A percentile compares a stretch with the other conserved stretches of the same genome.
Conservation (phyloP, 2,113 vertebrate genomes). For the Oreocharis arfaki region DNA sequence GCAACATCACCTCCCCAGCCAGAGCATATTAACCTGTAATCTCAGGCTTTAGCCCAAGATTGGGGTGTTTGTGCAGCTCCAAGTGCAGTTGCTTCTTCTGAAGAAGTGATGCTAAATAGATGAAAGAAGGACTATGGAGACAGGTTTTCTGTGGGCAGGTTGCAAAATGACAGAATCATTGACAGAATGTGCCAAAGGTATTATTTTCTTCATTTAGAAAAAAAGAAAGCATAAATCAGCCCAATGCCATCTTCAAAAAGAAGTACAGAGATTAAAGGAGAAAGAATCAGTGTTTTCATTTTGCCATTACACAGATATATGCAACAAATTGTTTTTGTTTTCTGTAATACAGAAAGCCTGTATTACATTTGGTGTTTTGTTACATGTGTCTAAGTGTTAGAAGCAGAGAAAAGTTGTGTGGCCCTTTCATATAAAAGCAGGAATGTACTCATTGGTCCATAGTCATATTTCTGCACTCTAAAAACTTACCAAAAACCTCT, state of each 20-base stretch:
- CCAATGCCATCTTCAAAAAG: background rate
- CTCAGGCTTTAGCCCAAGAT: background rate
- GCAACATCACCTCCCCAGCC: background rate
- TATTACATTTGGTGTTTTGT: background rate
- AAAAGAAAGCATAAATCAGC: background rate
- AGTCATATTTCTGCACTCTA: background rate
- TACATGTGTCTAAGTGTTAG: background rate
- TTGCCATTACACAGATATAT: background rate
- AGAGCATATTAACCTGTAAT: background rate
- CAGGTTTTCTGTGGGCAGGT: slow-evolving; percentile 34
- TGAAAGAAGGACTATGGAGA: background rate
- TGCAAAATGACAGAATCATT: background rate
- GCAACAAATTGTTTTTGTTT: background rate
- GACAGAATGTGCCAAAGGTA: slow-evolving; percentile 13
- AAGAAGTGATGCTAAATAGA: background rate
- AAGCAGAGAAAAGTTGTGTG: background rate
- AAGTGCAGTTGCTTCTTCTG: background rate
- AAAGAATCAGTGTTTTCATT: background rate
- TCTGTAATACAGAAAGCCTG: background rate
- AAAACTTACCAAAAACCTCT: background rate
- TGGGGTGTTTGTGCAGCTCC: background rate
- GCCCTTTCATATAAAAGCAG: background rate
- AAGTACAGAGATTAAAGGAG: background rate
- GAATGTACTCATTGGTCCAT: background rate
- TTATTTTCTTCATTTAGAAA: background rate